phyloP scores from a whole-genome alignment of 2,797 vertebrate genomes.

The Chromobotia macracanthus region DNA sequence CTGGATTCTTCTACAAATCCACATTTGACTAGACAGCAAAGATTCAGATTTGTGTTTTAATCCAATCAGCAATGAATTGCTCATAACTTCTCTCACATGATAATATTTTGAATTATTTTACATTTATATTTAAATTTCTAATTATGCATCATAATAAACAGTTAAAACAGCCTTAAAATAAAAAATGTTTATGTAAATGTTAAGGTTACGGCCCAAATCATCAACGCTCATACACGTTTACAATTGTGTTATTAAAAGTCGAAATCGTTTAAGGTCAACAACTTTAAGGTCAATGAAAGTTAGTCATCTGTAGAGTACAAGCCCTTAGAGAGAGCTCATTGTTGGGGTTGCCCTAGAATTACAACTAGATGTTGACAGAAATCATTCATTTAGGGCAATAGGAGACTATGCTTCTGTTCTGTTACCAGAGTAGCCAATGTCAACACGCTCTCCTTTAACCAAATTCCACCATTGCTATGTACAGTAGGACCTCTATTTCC shows the following conservation, averaged over 20 bases:
- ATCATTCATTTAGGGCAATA: slow-evolving; percentile 6
- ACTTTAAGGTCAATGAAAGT: background rate
- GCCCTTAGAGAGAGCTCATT: background rate
- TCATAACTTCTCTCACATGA: background rate
- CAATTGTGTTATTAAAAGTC: background rate
- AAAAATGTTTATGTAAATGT: too few relatives aligned
- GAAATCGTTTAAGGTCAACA: background rate
- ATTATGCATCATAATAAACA: too few relatives aligned
- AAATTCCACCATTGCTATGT: slow-evolving; percentile 28
- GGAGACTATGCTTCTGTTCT: background rate
- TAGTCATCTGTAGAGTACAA: background rate
- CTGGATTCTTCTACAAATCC: background rate
- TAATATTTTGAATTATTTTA: too few relatives aligned
- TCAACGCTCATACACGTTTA: background rate
- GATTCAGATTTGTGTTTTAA: background rate
- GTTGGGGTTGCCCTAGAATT: background rate
- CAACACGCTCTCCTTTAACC: slow-evolving; percentile 27
- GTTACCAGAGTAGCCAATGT: slow-evolving; percentile 31
- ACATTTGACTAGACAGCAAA: background rate
- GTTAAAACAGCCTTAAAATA: too few relatives aligned
- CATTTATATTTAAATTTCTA: background rate
- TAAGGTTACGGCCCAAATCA: background rate
- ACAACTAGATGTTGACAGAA: background rate
- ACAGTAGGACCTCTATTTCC: slow-evolving; percentile 45
- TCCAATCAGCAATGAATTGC: background rate